phyloP scores from a whole-genome alignment of 2,888 invertebrate genomes.

The Portevinia maculata region DNA sequence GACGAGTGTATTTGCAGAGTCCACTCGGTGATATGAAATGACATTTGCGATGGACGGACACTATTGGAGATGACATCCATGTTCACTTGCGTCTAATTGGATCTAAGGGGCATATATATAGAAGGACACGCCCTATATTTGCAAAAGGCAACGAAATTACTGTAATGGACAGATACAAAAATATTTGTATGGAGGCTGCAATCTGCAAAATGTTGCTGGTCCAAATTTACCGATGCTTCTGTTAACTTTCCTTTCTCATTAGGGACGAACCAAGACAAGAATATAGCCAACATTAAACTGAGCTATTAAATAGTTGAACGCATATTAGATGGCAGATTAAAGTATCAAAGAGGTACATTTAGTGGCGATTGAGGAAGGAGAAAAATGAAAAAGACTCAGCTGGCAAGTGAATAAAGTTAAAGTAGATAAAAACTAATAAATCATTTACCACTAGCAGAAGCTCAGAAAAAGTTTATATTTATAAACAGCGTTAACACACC shows the following conservation, averaged over 20 bases:
- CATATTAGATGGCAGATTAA: not conserved
- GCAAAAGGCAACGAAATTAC: slow-evolving; percentile 33
- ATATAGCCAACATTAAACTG: slow-evolving; percentile 14
- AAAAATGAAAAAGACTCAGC: slow-evolving; percentile 44
- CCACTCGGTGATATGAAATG: slow-evolving; percentile 43
- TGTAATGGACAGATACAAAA: slow-evolving; percentile 18
- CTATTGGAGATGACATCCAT: slow-evolving; percentile 62
- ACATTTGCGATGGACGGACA: slow-evolving; percentile 60
- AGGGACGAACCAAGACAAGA: slow-evolving; percentile 9
- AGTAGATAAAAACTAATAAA: slow-evolving; percentile 66
- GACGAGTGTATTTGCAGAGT: slow-evolving; percentile 18
- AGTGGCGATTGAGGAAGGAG: not conserved
- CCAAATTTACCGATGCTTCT: slow-evolving; percentile 1
- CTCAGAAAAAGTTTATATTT: slow-evolving; percentile 11
- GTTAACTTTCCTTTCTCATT: slow-evolving; percentile 25
- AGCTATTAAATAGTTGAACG: slow-evolving; percentile 46
- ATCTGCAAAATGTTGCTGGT: not conserved
- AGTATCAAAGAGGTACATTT: too few relatives aligned
- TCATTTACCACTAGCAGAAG: slow-evolving; percentile 43
- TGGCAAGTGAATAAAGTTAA: slow-evolving; percentile 58
- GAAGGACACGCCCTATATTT: slow-evolving; percentile 9
- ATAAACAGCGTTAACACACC: not conserved
- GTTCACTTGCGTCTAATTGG: slow-evolving; percentile 58
- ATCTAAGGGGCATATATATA: slow-evolving; percentile 9
- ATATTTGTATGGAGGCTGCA: not conserved